These are phyloP conservation scores for Rotaria sp. DNA, from an alignment of 2,888 invertebrate species.

Conservation along the genomic window DNA sequence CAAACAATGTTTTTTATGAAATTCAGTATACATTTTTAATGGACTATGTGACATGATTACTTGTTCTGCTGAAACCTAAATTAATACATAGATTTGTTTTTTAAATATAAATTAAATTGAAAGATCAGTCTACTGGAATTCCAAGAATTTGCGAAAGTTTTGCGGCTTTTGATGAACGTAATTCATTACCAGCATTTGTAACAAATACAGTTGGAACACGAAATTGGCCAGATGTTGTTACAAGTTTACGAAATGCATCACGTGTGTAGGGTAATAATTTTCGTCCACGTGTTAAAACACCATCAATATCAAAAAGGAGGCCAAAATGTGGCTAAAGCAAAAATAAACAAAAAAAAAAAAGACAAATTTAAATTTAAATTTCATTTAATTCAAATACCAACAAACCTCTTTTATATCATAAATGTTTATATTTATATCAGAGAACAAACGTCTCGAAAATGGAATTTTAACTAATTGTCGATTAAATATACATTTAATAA, in stretches of 20 bases:
- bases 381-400: too few species aligned
- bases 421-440: neutral
- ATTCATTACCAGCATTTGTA: slow-evolving; percentile 64
- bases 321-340: slow-evolving; percentile 59
- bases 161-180: slow-evolving; percentile 61
- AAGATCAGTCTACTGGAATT: slow-evolving; percentile 55
- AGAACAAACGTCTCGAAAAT: too few species aligned
- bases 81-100: too few species aligned
- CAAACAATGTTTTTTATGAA: slow-evolving; percentile 62
- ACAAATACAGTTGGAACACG: slow-evolving; percentile 63
- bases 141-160: slow-evolving; percentile 62
- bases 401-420: neutral
- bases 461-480: neutral
- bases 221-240: slow-evolving; percentile 60
- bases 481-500: neutral
- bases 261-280: slow-evolving; percentile 61
- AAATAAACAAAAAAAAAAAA: too few species aligned
- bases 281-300: slow-evolving; percentile 63
- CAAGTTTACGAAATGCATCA: slow-evolving; percentile 60
- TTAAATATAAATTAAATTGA: too few species aligned
- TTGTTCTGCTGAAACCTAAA: slow-evolving; percentile 61
- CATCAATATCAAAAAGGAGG: slow-evolving; percentile 65
- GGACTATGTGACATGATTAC: slow-evolving; percentile 66
- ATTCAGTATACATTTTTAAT: slow-evolving; percentile 61
- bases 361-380: too few species aligned